A percentile compares a stretch with the other conserved stretches of the same genome.
phyloP scores from a whole-genome alignment of 1,140 invertebrate species.

The Trigoniulus corallinus region DNA sequence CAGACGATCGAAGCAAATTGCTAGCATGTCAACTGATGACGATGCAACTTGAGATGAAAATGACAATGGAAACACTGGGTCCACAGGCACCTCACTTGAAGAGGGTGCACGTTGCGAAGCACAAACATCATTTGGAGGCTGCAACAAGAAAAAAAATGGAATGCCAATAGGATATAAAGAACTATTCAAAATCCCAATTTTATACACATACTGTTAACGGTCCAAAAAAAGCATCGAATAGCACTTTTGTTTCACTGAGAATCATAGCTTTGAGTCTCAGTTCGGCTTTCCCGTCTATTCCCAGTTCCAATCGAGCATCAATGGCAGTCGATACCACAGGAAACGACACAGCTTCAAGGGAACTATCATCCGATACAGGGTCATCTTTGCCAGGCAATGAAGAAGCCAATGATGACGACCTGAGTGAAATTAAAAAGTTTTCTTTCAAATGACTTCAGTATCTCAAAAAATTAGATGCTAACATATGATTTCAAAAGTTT shows the following conservation, averaged over 20 bases:
- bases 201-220: constrained; percentile 14
- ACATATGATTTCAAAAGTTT: too few relatives aligned
- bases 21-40: constrained; percentile 39
- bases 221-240: constrained; percentile 27
- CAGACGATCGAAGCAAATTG: constrained; percentile 47
- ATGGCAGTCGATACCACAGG: constrained; percentile 41
- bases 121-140: too few relatives aligned
- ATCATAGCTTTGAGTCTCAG: constrained; percentile 47
- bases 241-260: constrained; percentile 35
- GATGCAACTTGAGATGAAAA: constrained; percentile 4
- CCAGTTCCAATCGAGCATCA: constrained; percentile 58
- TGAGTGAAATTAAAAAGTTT: too few relatives aligned
- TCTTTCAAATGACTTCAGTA: too few relatives aligned
- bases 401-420: too few relatives aligned
- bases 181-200: too few relatives aligned
- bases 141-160: too few relatives aligned
- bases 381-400: too few relatives aligned
- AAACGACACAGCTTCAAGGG: background rate
- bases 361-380: too few relatives aligned
- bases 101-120: background rate
- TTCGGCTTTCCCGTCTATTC: constrained; percentile 51
- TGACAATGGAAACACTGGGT: background rate
- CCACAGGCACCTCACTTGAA: background rate
- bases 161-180: too few relatives aligned
- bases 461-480: too few relatives aligned